phyloP scores from a whole-genome alignment of 1,140 invertebrate genomes.

The Dufourea novaeangliae region DNA sequence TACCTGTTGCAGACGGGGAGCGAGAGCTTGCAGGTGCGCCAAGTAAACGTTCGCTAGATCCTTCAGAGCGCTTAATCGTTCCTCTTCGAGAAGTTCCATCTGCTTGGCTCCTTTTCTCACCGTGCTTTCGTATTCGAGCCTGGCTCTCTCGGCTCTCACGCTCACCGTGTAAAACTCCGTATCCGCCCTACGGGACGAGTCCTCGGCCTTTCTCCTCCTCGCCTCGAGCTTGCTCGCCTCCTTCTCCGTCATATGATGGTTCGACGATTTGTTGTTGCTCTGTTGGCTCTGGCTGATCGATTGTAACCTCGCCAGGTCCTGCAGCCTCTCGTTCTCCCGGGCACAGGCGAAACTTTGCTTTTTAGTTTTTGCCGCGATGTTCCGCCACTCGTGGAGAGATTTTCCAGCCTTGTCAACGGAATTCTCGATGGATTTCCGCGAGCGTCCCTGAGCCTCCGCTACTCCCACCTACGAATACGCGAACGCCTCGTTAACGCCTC shows the following conservation, averaged over 20 bases:
- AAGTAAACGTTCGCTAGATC: conserved; percentile 90
- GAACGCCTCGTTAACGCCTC: background rate
- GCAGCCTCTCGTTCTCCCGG: conserved; percentile 93
- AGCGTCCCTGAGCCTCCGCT: conserved; percentile 85
- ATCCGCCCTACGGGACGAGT: conserved; percentile 93
- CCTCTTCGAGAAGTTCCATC: conserved; percentile 93
- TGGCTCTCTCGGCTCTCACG: conserved; percentile 92
- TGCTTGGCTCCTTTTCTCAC: conserved; percentile 90
- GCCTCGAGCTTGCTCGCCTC: conserved; percentile 90
- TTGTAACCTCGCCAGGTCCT: conserved; percentile 84
- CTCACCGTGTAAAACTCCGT: conserved; percentile 96
- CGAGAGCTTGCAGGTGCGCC: conserved; percentile 88
- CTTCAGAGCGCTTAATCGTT: conserved; percentile 91
- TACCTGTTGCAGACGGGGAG: conserved; percentile 85
- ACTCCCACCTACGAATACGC: conserved; percentile 76
- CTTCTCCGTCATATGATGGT: conserved; percentile 84
- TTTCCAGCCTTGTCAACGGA: conserved; percentile 93
- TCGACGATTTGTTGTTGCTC: conserved; percentile 75
- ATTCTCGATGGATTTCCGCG: conserved; percentile 88
- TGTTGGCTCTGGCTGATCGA: conserved; percentile 78
- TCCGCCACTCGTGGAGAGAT: conserved; percentile 91
- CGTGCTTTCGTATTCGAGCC: conserved; percentile 95
- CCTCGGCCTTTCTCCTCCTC: conserved; percentile 94
- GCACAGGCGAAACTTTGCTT: conserved; percentile 91
- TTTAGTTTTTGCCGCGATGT: conserved; percentile 92